phyloP scores from a whole-genome alignment of 2,888 invertebrate genomes.

The Sussaba pulchella region DNA sequence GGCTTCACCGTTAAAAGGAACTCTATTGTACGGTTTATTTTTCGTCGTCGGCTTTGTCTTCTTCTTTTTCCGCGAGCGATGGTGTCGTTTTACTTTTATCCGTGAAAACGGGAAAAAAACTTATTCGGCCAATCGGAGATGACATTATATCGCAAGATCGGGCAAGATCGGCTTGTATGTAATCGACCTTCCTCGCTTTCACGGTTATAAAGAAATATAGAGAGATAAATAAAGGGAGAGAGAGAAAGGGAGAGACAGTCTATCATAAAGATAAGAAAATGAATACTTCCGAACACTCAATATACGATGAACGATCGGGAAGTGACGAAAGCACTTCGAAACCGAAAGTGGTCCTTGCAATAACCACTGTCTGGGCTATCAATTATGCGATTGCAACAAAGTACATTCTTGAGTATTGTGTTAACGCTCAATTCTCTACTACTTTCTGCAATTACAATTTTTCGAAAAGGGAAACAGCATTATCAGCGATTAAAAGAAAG shows the following conservation, averaged over 20 bases:
- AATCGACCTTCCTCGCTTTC: background rate
- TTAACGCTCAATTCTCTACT: background rate
- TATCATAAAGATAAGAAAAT: background rate
- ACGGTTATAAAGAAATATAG: background rate
- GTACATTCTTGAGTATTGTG: background rate
- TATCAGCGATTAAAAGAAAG: background rate
- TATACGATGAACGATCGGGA: background rate
- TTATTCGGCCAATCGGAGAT: background rate
- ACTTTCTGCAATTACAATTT: background rate
- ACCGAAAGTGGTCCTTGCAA: no score
- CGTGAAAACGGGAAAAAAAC: background rate
- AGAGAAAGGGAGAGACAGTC: background rate
- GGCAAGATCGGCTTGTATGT: background rate
- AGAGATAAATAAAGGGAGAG: background rate
- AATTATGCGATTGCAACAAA: background rate
- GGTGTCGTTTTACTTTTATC: background rate
- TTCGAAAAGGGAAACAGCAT: no score
- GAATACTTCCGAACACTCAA: background rate
- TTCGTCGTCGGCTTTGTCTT: no score
- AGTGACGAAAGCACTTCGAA: background rate
- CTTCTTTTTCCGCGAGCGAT: background rate
- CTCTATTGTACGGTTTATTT: no score
- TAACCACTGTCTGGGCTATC: background rate
- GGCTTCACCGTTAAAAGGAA: no score
- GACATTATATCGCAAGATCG: background rate